Conservation (phyloP, 2,113 vertebrate genomes). For the Struthio camelus region DNA sequence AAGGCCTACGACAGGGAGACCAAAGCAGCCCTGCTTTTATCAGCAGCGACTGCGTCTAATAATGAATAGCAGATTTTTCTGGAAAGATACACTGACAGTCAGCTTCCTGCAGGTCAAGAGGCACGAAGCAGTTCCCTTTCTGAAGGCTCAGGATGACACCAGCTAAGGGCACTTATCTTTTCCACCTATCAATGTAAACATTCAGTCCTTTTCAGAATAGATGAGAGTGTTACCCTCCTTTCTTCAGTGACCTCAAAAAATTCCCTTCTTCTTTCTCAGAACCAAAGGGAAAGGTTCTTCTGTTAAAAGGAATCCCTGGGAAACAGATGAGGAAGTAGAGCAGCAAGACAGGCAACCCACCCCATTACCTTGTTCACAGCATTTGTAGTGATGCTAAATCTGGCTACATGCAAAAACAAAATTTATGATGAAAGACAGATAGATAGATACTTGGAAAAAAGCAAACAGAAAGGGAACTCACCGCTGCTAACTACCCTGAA, state of each 20-base stretch:
- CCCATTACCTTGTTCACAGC: neutral
- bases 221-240: neutral
- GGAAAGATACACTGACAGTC: neutral
- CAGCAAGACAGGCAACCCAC: neutral
- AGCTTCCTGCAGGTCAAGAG: neutral
- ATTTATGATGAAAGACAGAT: neutral
- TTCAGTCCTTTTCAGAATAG: neutral
- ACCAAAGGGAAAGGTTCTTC: neutral
- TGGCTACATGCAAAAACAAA: neutral
- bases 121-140: neutral
- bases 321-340: neutral
- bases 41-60: neutral
- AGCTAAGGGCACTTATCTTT: neutral
- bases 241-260: neutral
- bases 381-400: neutral
- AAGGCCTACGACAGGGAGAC: neutral
- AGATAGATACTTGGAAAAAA: neutral
- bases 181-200: neutral
- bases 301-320: neutral
- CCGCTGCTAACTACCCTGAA: neutral
- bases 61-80: neutral
- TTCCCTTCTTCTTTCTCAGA: neutral
- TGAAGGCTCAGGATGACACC: neutral
- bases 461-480: neutral
- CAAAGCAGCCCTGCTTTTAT: neutral